Conservation (phyloP, 2,113 vertebrate genomes). For the Psophia crepitans region DNA sequence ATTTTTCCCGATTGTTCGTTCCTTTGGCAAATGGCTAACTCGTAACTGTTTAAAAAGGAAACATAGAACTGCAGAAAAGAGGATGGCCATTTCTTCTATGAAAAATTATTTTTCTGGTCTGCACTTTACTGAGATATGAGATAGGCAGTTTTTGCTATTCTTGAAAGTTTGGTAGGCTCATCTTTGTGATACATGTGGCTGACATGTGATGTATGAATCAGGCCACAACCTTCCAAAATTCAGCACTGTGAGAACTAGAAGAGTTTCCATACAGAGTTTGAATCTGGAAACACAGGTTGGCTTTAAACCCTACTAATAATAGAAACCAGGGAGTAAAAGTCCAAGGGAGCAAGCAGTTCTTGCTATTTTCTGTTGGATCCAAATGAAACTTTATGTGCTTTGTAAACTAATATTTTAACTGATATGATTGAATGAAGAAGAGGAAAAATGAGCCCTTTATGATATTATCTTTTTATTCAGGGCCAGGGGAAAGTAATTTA, state of each 20-base stretch:
- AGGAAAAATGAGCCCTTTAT: neutral
- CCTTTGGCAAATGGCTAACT: neutral
- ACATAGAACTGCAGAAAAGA: neutral
- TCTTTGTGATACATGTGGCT: neutral
- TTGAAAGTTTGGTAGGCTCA: neutral
- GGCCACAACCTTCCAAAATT: neutral
- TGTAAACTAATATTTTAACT: neutral
- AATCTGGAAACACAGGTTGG: neutral
- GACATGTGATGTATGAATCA: neutral
- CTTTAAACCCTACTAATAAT: neutral
- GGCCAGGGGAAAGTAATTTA: neutral
- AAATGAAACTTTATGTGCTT: neutral
- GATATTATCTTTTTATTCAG: neutral
- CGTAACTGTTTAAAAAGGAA: neutral
- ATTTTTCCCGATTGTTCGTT: neutral
- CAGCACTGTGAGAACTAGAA: neutral
- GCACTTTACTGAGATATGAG: neutral
- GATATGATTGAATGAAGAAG: neutral
- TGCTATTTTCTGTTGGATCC: neutral
- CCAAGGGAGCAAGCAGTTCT: neutral
- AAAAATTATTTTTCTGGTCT: neutral
- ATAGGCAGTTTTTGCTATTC: neutral
- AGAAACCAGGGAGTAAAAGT: neutral
- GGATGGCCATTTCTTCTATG: neutral
- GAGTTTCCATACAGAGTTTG: neutral